A percentile compares a stretch with the other conserved stretches of the same genome.
These are phyloP conservation scores for Melanerpes aurifrons DNA, from an alignment of 2,113 vertebrate genomes.

Conservation along the genomic window DNA sequence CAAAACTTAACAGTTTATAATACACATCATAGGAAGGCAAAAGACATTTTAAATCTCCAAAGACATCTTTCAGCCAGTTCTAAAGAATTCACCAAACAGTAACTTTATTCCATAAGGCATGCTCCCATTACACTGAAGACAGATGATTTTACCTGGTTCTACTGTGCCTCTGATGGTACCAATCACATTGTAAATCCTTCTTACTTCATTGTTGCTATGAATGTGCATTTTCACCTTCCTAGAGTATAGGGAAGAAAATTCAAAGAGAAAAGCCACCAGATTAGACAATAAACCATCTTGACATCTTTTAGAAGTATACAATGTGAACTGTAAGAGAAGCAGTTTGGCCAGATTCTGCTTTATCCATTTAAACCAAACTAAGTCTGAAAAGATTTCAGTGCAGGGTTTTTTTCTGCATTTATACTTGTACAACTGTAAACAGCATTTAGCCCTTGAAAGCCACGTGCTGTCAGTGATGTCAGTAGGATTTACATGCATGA, in stretches of 20 bases:
- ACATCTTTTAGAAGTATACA: background rate
- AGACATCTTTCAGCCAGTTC: background rate
- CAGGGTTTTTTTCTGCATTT: background rate
- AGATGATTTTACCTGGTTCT: slow-evolving; percentile 86
- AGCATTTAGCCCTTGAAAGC: background rate
- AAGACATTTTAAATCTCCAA: background rate
- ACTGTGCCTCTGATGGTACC: slow-evolving; percentile 86
- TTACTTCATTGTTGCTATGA: slow-evolving; percentile 83
- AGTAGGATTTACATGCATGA: background rate
- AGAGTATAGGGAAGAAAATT: slow-evolving; percentile 12
- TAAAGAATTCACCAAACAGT: background rate
- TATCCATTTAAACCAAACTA: background rate
- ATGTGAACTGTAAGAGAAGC: background rate
- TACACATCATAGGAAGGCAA: background rate
- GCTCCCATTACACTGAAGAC: background rate
- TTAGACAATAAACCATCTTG: background rate
- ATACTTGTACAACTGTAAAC: background rate
- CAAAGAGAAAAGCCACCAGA: background rate
- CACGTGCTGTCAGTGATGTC: background rate
- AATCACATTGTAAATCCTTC: slow-evolving; percentile 94
- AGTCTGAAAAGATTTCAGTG: background rate
- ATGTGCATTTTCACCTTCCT: slow-evolving; percentile 92
- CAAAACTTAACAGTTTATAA: background rate
- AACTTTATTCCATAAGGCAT: background rate
- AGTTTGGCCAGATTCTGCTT: background rate